These are phyloP conservation scores for Saguinus imperator DNA, from an alignment of 2,113 vertebrate genomes.

Conservation along the genomic window DNA sequence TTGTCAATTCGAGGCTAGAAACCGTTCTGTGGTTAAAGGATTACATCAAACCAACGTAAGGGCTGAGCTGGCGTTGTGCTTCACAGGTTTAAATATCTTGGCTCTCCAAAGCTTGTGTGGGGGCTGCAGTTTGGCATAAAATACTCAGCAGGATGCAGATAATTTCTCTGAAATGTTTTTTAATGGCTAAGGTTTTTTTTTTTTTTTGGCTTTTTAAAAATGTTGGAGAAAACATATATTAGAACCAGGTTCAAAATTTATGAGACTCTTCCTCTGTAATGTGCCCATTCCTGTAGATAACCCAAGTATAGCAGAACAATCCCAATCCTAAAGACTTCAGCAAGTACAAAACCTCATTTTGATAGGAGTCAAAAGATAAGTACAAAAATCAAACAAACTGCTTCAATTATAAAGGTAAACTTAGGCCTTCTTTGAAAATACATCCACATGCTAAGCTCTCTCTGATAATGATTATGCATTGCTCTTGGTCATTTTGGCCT, in stretches of 20 bases:
- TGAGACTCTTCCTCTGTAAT: constrained; percentile 36
- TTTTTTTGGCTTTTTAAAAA: constrained; percentile 53
- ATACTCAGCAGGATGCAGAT: constrained; percentile 76
- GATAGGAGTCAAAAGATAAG: constrained; percentile 1
- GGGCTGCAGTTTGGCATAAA: constrained; percentile 77
- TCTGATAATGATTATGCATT: background rate
- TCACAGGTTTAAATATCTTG: constrained; percentile 73
- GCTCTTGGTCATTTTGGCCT: background rate
- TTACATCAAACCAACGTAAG: constrained; percentile 56
- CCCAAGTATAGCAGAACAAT: constrained; percentile 46
- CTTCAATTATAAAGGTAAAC: constrained; percentile 28
- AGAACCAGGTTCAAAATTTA: constrained; percentile 58
- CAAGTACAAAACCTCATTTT: constrained; percentile 1
- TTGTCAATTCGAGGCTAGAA: constrained; percentile 27
- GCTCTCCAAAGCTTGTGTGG: constrained; percentile 72
- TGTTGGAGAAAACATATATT: constrained; percentile 68
- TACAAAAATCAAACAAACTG: constrained; percentile 31
- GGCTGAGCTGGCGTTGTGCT: constrained; percentile 48
- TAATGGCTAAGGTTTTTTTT: constrained; percentile 55
- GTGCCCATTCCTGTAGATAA: constrained; percentile 12
- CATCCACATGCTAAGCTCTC: background rate
- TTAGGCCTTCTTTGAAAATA: constrained; percentile 2
- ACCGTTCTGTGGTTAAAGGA: constrained; percentile 4
- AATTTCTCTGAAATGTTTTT: constrained; percentile 74
- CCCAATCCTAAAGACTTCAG: background rate